A percentile compares a stretch with the other conserved stretches of the same genome.
phyloP scores from a whole-genome alignment of 2,797 vertebrate species.

The Cephalopachus bancanus region DNA sequence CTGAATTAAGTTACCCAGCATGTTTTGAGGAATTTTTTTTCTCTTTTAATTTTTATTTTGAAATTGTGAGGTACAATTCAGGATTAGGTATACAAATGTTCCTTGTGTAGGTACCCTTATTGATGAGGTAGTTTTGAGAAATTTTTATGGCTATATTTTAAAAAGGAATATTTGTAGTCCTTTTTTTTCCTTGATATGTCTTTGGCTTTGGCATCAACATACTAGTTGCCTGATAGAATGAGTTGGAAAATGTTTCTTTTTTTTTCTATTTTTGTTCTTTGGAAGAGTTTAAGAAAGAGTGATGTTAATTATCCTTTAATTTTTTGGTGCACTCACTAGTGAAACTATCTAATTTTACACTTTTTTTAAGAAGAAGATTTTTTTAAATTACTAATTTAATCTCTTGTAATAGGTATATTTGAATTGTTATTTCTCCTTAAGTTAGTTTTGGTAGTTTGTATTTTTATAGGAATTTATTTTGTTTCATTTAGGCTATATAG shows the following conservation, averaged over 20 bases:
- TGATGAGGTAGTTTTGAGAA: background rate
- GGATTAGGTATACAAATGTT: no score
- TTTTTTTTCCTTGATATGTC: background rate
- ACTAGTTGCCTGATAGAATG: background rate
- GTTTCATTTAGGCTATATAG: background rate
- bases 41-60: no score
- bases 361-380: background rate
- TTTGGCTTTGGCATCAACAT: background rate
- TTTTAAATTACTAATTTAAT: background rate
- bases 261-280: background rate
- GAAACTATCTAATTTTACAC: background rate
- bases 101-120: no score
- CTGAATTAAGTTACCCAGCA: background rate
- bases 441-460: background rate
- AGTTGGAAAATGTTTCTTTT: background rate
- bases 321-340: background rate
- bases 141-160: background rate
- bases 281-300: no score
- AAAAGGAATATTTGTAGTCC: background rate
- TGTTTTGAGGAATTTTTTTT: background rate
- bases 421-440: background rate
- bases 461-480: background rate
- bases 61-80: no score
- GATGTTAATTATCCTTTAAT: no score
- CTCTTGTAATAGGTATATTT: background rate